phyloP scores from a whole-genome alignment of 2,888 invertebrate genomes.

The Metellina segmentata region DNA sequence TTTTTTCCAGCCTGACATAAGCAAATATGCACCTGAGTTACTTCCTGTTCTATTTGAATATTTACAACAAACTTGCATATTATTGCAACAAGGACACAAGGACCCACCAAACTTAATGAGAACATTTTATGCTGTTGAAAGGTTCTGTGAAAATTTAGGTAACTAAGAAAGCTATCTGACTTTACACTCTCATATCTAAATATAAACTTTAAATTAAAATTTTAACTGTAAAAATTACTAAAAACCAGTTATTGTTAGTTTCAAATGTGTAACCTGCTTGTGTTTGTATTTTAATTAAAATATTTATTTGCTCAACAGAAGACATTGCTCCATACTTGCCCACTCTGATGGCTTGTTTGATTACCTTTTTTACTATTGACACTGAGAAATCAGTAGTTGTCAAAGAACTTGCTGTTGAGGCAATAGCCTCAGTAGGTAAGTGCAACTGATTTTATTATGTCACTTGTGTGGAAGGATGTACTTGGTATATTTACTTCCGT shows the following conservation, averaged over 20 bases:
- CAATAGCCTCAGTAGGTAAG: conserved; percentile 85
- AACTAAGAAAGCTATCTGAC: neutral
- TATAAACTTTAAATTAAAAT: too few species aligned
- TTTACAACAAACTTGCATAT: conserved; percentile 84
- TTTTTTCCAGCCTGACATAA: conserved; percentile 86
- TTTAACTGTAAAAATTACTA: neutral
- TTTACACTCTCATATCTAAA: too few species aligned
- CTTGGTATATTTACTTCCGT: too few species aligned
- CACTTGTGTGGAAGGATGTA: too few species aligned
- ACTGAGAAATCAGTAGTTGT: conserved; percentile 84
- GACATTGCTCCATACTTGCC: conserved; percentile 88
- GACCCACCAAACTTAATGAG: conserved; percentile 85
- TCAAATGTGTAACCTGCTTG: neutral
- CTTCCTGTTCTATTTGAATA: conserved; percentile 88
- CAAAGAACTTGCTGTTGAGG: conserved; percentile 86
- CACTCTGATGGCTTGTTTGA: conserved; percentile 87
- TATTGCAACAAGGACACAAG: conserved; percentile 82
- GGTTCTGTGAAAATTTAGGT: conserved; percentile 88
- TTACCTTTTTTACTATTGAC: conserved; percentile 83
- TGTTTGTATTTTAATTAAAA: neutral
- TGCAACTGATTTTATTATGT: neutral
- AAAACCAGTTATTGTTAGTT: neutral
- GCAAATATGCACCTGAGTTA: conserved; percentile 86
- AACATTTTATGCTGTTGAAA: conserved; percentile 90
- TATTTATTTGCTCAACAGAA: conserved; percentile 81